Percentiles rank a stretch among this genome's conserved stretches.
Conservation (phyloP, 35 echinoderm and acorn worm species). For the Amphiura filiformis region DNA sequence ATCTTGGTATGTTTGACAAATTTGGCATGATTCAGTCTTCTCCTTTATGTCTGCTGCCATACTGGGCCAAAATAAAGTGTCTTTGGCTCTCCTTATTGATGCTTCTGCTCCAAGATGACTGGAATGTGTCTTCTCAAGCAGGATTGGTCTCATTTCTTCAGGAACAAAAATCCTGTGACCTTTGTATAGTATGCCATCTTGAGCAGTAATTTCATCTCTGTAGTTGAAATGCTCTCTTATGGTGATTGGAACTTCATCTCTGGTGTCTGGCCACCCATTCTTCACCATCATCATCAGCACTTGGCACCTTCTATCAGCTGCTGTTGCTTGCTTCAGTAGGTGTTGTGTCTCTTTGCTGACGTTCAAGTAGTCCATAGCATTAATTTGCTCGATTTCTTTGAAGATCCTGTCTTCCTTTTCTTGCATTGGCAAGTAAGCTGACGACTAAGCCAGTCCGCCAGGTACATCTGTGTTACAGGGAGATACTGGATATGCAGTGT, state of each 20-base stretch:
- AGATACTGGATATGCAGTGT: constrained; percentile 32
- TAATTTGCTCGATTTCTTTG: constrained; percentile 44
- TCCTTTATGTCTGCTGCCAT: too few relatives aligned
- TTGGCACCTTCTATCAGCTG: constrained; percentile 29
- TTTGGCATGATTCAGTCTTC: too few relatives aligned
- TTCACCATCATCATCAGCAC: constrained; percentile 35
- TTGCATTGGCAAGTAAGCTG: constrained; percentile 30
- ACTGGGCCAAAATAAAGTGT: too few relatives aligned
- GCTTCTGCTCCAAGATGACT: too few relatives aligned
- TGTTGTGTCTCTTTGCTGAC: constrained; percentile 24
- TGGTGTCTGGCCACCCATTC: constrained; percentile 55
- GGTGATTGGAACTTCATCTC: not conserved
- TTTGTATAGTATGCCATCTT: constrained; percentile 33
- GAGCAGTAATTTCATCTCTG: constrained; percentile 40
- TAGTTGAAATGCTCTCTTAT: constrained; percentile 49
- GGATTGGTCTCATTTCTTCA: too few relatives aligned
- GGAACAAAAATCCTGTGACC: constrained; percentile 39
- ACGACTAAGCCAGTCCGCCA: constrained; percentile 72
- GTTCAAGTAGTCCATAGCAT: constrained; percentile 27
- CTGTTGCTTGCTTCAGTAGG: constrained; percentile 30
- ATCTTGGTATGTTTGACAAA: too few relatives aligned
- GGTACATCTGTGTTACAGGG: constrained; percentile 70
- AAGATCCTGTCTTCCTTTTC: not conserved
- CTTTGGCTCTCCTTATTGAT: too few relatives aligned
- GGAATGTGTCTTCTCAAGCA: too few relatives aligned